Evolutionary conservation across 2,113 vertebrate species (phyloP).

Genomic region (Odocoileus hemionus): DNA sequence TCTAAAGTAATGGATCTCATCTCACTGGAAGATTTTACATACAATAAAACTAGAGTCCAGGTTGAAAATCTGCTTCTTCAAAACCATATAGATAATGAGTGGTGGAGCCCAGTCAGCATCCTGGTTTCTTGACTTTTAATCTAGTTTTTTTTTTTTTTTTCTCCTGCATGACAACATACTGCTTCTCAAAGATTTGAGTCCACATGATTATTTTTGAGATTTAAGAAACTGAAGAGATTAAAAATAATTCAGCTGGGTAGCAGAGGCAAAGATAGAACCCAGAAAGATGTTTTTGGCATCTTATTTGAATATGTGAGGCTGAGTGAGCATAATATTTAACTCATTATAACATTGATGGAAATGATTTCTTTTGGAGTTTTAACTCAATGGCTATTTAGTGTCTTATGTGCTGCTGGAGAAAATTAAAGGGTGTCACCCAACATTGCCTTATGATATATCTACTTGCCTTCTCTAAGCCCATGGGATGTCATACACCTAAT

Average conservation of each 20-base stretch:
- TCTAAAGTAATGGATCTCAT: background rate
- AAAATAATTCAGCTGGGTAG: background rate
- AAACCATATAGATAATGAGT: background rate
- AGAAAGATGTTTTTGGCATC: background rate
- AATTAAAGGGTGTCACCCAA: fast-evolving
- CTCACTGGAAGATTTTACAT: background rate
- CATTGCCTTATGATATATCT: background rate
- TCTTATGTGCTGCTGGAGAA: background rate
- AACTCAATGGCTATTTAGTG: background rate
- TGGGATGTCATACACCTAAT: background rate
- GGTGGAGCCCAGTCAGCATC: background rate
- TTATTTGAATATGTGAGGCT: background rate
- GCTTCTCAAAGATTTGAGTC: background rate
- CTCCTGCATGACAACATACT: background rate
- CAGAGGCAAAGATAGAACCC: background rate
- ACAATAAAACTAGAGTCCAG: background rate
- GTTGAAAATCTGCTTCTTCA: background rate
- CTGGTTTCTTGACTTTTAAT: background rate
- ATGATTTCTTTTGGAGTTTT: background rate
- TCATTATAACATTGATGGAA: background rate
- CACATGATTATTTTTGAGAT: background rate
- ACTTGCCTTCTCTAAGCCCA: background rate
- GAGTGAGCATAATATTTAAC: background rate
- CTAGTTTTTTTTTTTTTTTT: background rate
- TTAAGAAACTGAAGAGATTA: background rate